Conservation (phyloP, 2,888 invertebrate genomes). For the Platycheirus albimanus region DNA sequence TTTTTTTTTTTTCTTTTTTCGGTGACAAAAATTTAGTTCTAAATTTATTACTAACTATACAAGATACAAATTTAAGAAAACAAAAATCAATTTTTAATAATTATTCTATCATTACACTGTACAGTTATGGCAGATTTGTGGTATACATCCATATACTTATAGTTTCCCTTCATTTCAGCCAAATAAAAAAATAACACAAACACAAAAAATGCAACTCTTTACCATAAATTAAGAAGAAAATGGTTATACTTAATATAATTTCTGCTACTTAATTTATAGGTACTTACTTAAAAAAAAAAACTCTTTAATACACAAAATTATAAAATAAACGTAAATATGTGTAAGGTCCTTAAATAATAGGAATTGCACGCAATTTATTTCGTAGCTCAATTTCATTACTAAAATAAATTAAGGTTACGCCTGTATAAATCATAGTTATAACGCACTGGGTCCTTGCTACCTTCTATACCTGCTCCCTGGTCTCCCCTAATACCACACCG, state of each 20-base stretch:
- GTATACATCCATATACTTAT: constrained; percentile 44
- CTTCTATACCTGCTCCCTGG: background rate
- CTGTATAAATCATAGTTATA: constrained; percentile 72
- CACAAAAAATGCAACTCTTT: constrained; percentile 41
- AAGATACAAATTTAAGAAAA: constrained; percentile 59
- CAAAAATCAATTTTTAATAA: constrained; percentile 31
- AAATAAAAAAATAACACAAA: constrained; percentile 12
- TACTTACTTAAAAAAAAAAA: constrained; percentile 54
- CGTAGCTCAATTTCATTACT: constrained; percentile 69
- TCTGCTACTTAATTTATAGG: constrained; percentile 69
- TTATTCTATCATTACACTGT: constrained; percentile 68
- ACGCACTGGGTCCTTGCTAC: constrained; percentile 56
- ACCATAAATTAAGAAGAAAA: constrained; percentile 23
- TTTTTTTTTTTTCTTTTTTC: constrained; percentile 54
- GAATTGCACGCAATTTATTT: constrained; percentile 80
- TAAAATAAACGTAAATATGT: constrained; percentile 51
- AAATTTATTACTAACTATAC: constrained; percentile 79
- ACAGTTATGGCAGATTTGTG: constrained; percentile 72
- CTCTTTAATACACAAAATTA: constrained; percentile 50
- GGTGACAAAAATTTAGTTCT: constrained; percentile 60
- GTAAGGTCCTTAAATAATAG: constrained; percentile 80
- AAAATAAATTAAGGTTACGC: constrained; percentile 69
- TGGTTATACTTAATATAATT: constrained; percentile 60
- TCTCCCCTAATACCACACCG: background rate
- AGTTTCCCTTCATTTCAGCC: constrained; percentile 48